Base-by-base conservation (phyloP, 1,140 invertebrate genomes). In the Drosophila biarmipes region DNA sequence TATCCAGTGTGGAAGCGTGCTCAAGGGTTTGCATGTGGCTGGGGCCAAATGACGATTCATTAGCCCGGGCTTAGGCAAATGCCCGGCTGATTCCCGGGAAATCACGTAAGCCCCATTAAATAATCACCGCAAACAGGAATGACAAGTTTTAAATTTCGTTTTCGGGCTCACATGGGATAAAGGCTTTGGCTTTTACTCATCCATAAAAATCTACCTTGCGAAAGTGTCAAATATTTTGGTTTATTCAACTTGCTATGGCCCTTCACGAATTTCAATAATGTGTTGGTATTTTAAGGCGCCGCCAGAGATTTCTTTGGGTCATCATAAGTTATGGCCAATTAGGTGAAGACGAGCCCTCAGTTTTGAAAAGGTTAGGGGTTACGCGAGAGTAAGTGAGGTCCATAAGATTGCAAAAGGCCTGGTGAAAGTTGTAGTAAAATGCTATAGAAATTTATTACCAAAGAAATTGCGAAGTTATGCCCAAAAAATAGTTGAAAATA, bases 161-260 rank as follows among this genome's bases (percentile, higher is more conserved):
- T 38, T 21, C 57, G 51, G 38, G 58, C 51, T 67, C 73, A 80
- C 46, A 74, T 40, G 43, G 59, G 58, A 38, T 45, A 45, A 38
- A 48, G 37, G 1, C 34, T n/a, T 73, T 49, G 31, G 37, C 34
- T 40, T 40, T 62, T 31, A 37, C 27, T 56, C 31, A 40, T 34
- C 46, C 78, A 67, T 76, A 66, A 75, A 58, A 77, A 35, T 43
- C 35, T 62, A 61, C 66, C 58, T 73, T 61, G 45, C 54, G 55
- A 80, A 81, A 85, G 81, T 87, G 81, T 85, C 81, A 87, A 87
- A 87, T 86, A 73, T 81, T 78, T 74, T 73, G 43, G 48, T 69
- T 68, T 67, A 67, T 27, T 68, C 54, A 19, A 54, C 63, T 38
- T n/a, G 63, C 64, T 38, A 78, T 86, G 2, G 80, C 80, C 78